Evolutionary conservation across 2,797 vertebrate genomes (phyloP), one percentile per base, ranked within the genome.

Genomic region (Sebastes vulpes): DNA sequence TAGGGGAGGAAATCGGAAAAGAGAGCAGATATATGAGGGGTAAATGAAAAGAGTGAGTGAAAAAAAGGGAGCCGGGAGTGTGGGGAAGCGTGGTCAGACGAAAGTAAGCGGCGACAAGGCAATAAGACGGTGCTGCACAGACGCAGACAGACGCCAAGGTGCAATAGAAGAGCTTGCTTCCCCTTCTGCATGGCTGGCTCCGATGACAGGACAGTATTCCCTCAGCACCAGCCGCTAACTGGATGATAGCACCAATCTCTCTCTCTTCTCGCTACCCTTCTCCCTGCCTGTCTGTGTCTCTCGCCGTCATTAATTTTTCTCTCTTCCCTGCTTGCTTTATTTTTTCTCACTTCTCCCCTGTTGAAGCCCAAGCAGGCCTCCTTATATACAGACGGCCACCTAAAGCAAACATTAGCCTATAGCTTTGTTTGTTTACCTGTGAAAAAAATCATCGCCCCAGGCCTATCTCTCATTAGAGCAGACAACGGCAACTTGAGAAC

Each of bases 151-250:
- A 94, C 93, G 94, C 93, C 92, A 91, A 89, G 91, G 92, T 95
- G 92, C 93, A 92, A 95, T 91, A 93, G 94, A 94, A 94, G 95
- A 95, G 89, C 88, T 85, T 73, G 92, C 93, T 96, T 95, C 91
- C 92, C 88, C 77, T 90, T 92, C 88, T 93, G 91, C 90, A 88
- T 90, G 89, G 63, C 88, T 79, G 92, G 88, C 91, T 95, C 91
- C 82, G 69, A 95, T 96, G 92, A 95, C 95, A 95, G 93, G 93
- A 92, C 93, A 93, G 94, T 92, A 96, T 96, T 96, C 95, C 92
- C 94, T 94, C 93, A 89, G 94, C 95, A 94, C 90, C 88, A 83
- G 90, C 85, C 85, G 75, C 92, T 94, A 93, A 92, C 91, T 93
- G 90, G 92, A 94, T 95, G 95, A 96, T 83, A 88, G 96, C 95